A percentile compares a stretch with the other conserved stretches of the same genome.
Conservation (phyloP, 1,140 invertebrate species). For the Oppia nitens region DNA sequence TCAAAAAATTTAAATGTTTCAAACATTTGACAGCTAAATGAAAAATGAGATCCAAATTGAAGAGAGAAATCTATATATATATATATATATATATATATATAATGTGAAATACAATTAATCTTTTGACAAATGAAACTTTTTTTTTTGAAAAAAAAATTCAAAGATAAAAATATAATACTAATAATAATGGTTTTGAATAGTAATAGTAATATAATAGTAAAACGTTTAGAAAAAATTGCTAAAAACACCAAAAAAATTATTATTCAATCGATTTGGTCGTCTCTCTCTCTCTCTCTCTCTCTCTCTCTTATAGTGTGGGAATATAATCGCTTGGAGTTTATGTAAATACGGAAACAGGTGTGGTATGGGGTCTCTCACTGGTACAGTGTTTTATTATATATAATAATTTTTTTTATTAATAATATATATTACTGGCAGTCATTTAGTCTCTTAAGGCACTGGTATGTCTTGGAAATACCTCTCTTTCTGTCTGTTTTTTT, state of each 20-base stretch:
- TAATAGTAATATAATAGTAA: background rate
- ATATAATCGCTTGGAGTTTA: background rate
- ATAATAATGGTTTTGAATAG: background rate
- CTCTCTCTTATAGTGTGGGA: background rate
- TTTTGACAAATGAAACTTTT: background rate
- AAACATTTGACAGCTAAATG: background rate
- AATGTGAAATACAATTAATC: background rate
- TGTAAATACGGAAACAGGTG: background rate
- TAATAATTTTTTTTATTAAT: no score
- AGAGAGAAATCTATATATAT: no score
- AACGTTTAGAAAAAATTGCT: background rate
- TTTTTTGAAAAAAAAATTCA: no score
- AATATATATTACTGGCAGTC: no score
- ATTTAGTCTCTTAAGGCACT: no score
- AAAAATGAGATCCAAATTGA: background rate
- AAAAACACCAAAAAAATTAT: background rate
- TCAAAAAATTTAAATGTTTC: background rate
- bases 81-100: no score
- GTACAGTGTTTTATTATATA: no score
- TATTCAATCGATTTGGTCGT: no score
- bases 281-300: no score
- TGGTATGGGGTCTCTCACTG: background rate
- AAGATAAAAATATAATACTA: background rate
- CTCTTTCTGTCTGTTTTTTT: no score
- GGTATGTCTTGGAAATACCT: no score